Conservation (phyloP, 2,888 invertebrate species). For the Drosophila yooni region DNA sequence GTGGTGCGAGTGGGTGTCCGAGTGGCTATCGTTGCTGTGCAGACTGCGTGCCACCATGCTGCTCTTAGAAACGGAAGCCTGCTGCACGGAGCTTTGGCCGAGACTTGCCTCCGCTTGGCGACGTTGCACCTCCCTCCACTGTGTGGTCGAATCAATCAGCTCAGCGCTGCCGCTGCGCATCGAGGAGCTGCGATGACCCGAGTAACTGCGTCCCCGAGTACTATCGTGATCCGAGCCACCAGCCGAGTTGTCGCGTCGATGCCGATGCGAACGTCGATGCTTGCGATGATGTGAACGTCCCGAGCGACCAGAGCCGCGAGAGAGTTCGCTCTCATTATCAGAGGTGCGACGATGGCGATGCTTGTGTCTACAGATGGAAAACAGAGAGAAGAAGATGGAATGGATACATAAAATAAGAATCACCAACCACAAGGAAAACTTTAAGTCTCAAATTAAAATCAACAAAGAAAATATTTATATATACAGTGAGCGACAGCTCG, state of each 20-base stretch:
- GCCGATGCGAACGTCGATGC: slow-evolving; percentile 89
- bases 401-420: neutral
- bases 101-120: slow-evolving; percentile 88
- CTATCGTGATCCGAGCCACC: slow-evolving; percentile 90
- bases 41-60: slow-evolving; percentile 85
- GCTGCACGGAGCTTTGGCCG: slow-evolving; percentile 87
- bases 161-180: slow-evolving; percentile 86
- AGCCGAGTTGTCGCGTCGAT: slow-evolving; percentile 88
- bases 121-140: slow-evolving; percentile 95
- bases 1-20: slow-evolving; percentile 86
- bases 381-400: neutral
- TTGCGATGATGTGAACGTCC: slow-evolving; percentile 91
- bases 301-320: slow-evolving; percentile 93
- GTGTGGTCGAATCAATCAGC: slow-evolving; percentile 93
- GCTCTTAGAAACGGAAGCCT: slow-evolving; percentile 89
- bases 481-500: too few species aligned
- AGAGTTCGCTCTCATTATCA: slow-evolving; percentile 95
- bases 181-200: slow-evolving; percentile 84
- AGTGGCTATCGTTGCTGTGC: slow-evolving; percentile 86
- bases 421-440: neutral
- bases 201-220: slow-evolving; percentile 85
- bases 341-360: slow-evolving; percentile 93
- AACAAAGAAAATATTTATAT: neutral
- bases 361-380: slow-evolving; percentile 87
- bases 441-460: too few species aligned